These are phyloP conservation scores for Thalassoma bifasciatum DNA, from an alignment of 2,113 vertebrate genomes.

Conservation along the genomic window DNA sequence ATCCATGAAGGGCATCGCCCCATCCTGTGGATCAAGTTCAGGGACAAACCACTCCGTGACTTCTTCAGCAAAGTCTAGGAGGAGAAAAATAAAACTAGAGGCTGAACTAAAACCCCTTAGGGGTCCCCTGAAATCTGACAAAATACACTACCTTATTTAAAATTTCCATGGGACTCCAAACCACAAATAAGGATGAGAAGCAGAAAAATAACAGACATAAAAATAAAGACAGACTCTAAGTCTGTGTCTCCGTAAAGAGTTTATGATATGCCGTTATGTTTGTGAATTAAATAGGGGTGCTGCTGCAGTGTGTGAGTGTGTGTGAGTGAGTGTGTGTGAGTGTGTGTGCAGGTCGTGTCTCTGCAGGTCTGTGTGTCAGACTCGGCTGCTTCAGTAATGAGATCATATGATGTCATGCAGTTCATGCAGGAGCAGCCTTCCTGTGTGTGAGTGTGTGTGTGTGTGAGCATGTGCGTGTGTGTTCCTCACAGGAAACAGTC, in stretches of 20 bases:
- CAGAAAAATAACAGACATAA: neutral
- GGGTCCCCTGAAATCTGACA: neutral
- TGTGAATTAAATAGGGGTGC: too few species aligned
- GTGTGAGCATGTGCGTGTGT: too few species aligned
- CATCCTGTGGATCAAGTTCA: neutral
- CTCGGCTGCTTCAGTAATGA: conserved; percentile 80
- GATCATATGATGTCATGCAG: conserved; percentile 85
- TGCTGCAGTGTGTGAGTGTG: too few species aligned
- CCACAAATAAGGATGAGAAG: neutral
- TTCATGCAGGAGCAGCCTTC: conserved; percentile 58
- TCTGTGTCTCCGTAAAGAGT: neutral
- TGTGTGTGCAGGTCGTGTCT: conserved; percentile 70
- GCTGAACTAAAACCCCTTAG: neutral
- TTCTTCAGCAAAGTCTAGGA: too few species aligned
- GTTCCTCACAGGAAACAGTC: neutral
- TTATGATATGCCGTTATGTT: neutral
- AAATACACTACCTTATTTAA: neutral
- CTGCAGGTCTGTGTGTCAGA: conserved; percentile 77
- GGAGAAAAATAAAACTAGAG: neutral
- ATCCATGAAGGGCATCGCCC: too few species aligned
- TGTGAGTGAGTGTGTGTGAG: neutral
- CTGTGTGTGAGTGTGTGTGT: conserved; percentile 16
- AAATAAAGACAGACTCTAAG: neutral
- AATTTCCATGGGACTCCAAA: conserved; percentile 15
- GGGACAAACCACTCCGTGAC: too few species aligned